Conservation (phyloP, 2,888 invertebrate genomes). For the Pegoplata infirma region DNA sequence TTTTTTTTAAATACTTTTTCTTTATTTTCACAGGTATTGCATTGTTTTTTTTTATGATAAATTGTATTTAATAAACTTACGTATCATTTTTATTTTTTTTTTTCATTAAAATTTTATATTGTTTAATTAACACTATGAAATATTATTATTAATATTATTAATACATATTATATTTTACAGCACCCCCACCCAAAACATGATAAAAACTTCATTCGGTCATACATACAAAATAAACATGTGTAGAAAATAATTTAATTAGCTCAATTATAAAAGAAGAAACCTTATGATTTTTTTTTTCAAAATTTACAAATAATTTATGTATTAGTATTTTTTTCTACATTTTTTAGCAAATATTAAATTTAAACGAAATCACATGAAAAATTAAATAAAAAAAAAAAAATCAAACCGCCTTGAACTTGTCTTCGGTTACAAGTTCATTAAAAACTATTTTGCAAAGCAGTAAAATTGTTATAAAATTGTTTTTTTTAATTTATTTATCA, state of each 20-base stretch:
- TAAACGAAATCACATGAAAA: slow-evolving; percentile 9
- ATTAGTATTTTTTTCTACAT: not conserved
- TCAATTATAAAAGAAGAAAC: slow-evolving; percentile 29
- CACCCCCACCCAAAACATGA: slow-evolving; percentile 18
- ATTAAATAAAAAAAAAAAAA: not conserved
- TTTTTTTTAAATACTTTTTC: not conserved
- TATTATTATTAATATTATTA: not conserved
- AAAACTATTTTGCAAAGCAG: not conserved
- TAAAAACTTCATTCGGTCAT: not conserved
- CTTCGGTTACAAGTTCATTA: slow-evolving; percentile 1
- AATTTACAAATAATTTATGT: not conserved
- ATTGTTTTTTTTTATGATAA: slow-evolving; percentile 9
- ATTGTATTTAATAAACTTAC: not conserved
- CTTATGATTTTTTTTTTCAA: slow-evolving; percentile 6
- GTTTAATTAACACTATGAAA: slow-evolving; percentile 40
- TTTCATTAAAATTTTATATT: not conserved
- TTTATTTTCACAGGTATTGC: not conserved
- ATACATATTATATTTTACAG: too few species aligned
- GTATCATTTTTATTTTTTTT: not conserved
- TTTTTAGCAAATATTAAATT: not conserved
- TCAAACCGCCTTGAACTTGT: slow-evolving; percentile 9
- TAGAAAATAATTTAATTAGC: slow-evolving; percentile 67
- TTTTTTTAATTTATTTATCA: slow-evolving; percentile 42
- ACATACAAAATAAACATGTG: slow-evolving; percentile 1
- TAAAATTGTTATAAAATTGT: not conserved